phyloP scores from a whole-genome alignment of 2,888 invertebrate species.

The Helleia helle region DNA sequence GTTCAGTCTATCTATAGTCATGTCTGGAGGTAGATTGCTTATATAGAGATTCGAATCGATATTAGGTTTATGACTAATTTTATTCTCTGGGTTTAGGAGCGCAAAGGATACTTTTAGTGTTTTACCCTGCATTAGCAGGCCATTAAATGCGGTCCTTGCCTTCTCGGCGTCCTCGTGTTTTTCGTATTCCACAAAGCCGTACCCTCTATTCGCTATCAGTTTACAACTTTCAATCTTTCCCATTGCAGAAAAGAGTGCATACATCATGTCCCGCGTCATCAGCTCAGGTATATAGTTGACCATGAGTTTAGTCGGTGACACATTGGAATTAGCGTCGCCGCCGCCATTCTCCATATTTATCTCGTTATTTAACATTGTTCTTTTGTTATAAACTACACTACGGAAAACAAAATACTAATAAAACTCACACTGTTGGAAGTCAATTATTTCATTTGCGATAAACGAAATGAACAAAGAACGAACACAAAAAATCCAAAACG shows the following conservation, averaged over 20 bases:
- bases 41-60: slow-evolving; percentile 69
- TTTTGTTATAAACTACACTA: slow-evolving; percentile 62
- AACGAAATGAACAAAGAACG: slow-evolving; percentile 59
- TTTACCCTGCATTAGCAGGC: slow-evolving; percentile 68
- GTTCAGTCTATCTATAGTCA: slow-evolving; percentile 66
- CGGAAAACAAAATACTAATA: slow-evolving; percentile 55
- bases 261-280: slow-evolving; percentile 73
- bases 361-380: slow-evolving; percentile 64
- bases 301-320: slow-evolving; percentile 74
- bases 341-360: slow-evolving; percentile 69
- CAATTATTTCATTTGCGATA: slow-evolving; percentile 64
- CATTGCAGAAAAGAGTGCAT: slow-evolving; percentile 69
- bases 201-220: slow-evolving; percentile 65
- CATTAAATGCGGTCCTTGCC: slow-evolving; percentile 69
- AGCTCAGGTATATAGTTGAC: slow-evolving; percentile 71
- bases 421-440: slow-evolving; percentile 49
- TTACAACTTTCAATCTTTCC: slow-evolving; percentile 71
- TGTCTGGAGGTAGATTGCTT: slow-evolving; percentile 68
- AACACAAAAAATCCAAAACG: slow-evolving; percentile 59
- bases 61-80: slow-evolving; percentile 66
- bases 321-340: slow-evolving; percentile 69
- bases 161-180: slow-evolving; percentile 71
- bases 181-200: slow-evolving; percentile 69
- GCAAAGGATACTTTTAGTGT: slow-evolving; percentile 70
- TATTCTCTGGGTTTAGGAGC: slow-evolving; percentile 67